These are phyloP conservation scores for Microctenopoma lineatum DNA, from an alignment of 2,797 vertebrate genomes.

Conservation along the genomic window DNA sequence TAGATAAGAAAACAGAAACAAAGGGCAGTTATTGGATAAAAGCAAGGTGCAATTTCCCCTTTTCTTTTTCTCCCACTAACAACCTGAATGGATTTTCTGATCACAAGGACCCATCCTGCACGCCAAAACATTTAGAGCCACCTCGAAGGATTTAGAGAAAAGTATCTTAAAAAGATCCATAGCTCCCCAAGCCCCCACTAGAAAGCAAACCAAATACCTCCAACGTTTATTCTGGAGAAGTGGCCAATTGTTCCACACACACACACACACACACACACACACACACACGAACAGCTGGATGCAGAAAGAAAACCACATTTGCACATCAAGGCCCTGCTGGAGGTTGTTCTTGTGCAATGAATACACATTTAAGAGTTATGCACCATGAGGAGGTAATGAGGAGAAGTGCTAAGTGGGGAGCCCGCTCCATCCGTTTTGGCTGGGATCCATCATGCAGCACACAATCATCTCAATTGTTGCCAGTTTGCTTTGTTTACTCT, in stretches of 20 bases:
- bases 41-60: slow-evolving; percentile 3
- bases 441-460: slow-evolving; percentile 56
- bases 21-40: slow-evolving; percentile 23
- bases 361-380: slow-evolving; percentile 52
- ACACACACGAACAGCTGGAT: slow-evolving; percentile 21
- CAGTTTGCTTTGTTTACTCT: slow-evolving; percentile 57
- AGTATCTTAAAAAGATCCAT: slow-evolving; percentile 56
- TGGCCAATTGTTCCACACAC: slow-evolving; percentile 27
- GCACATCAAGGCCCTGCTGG: slow-evolving; percentile 57
- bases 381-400: slow-evolving; percentile 63
- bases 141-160: slow-evolving; percentile 62
- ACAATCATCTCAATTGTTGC: slow-evolving; percentile 38
- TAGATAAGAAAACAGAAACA: slow-evolving; percentile 19
- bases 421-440: slow-evolving; percentile 51
- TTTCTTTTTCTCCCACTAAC: slow-evolving; percentile 30
- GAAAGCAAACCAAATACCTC: slow-evolving; percentile 38
- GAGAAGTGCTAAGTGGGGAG: slow-evolving; percentile 56
- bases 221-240: slow-evolving; percentile 32
- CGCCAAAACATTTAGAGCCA: slow-evolving; percentile 55
- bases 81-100: slow-evolving; percentile 36
- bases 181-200: slow-evolving; percentile 31
- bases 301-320: slow-evolving; percentile 27
- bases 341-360: slow-evolving; percentile 44
- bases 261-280: neutral
- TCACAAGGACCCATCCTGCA: neutral